phyloP scores from a whole-genome alignment of 2,113 vertebrate species.

The Osmerus mordax region DNA sequence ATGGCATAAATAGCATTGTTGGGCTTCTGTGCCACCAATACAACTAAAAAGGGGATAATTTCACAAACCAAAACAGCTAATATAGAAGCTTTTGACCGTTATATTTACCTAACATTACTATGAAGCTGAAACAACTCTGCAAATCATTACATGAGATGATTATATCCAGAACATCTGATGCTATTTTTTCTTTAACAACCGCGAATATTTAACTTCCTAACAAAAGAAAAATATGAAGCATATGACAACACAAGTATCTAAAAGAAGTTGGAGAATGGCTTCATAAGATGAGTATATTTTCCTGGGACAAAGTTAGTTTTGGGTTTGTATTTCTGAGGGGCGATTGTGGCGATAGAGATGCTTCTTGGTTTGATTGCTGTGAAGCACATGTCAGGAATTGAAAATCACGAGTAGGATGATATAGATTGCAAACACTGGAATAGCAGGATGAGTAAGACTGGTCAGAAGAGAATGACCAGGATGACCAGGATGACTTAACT shows the following conservation, averaged over 20 bases:
- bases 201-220: background rate
- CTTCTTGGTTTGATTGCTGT: too few species aligned
- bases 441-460: too few species aligned
- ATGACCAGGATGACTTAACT: too few species aligned
- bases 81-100: conserved; percentile 8
- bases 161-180: background rate
- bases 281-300: background rate
- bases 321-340: background rate
- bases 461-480: too few species aligned
- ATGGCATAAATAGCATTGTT: background rate
- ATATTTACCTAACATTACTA: conserved; percentile 2
- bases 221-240: background rate
- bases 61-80: conserved; percentile 17
- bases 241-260: background rate
- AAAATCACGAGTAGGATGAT: too few species aligned
- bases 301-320: background rate
- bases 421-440: too few species aligned
- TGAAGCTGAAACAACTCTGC: conserved; percentile 21
- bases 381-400: too few species aligned
- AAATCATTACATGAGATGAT: conserved; percentile 9
- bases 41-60: conserved; percentile 11
- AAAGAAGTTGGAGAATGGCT: background rate
- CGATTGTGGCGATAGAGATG: too few species aligned
- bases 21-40: conserved; percentile 23
- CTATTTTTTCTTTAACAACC: background rate